phyloP scores from a whole-genome alignment of 2,113 vertebrate species.

The Aegithalos caudatus region DNA sequence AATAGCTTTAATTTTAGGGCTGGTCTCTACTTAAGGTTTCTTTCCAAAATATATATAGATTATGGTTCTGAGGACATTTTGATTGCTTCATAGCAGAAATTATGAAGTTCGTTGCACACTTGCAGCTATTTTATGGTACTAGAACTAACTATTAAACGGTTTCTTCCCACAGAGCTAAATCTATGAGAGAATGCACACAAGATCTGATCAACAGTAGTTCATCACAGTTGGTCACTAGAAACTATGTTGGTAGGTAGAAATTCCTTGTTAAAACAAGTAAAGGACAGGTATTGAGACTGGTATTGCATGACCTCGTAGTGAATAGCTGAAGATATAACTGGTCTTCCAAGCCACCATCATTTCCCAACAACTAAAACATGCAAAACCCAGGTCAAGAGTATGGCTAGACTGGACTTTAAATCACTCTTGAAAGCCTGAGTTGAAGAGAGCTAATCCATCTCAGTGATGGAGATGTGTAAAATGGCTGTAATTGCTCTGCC shows the following conservation, averaged over 20 bases:
- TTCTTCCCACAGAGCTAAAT: background rate
- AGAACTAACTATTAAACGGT: background rate
- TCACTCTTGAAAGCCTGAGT: background rate
- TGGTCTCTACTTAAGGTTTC: slow-evolving; percentile 34
- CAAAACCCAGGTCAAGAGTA: background rate
- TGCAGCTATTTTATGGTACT: background rate
- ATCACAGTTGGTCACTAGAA: background rate
- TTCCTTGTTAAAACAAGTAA: background rate
- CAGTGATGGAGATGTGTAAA: background rate
- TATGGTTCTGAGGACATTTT: background rate
- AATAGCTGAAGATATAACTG: background rate
- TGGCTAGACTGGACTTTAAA: background rate
- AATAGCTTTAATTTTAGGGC: slow-evolving; percentile 14
- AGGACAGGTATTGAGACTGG: background rate
- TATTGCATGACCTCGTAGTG: background rate
- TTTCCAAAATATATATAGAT: background rate
- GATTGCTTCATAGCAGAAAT: background rate
- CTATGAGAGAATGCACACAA: background rate
- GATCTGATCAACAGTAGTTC: background rate
- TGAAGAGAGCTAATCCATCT: background rate
- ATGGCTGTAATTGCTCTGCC: background rate
- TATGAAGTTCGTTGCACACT: background rate
- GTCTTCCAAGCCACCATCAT: background rate
- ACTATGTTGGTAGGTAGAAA: background rate
- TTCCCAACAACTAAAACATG: background rate